A percentile compares a stretch with the other conserved stretches of the same genome.
Conservation (phyloP, 2,797 vertebrate genomes). For the Aldrovandia affinis region DNA sequence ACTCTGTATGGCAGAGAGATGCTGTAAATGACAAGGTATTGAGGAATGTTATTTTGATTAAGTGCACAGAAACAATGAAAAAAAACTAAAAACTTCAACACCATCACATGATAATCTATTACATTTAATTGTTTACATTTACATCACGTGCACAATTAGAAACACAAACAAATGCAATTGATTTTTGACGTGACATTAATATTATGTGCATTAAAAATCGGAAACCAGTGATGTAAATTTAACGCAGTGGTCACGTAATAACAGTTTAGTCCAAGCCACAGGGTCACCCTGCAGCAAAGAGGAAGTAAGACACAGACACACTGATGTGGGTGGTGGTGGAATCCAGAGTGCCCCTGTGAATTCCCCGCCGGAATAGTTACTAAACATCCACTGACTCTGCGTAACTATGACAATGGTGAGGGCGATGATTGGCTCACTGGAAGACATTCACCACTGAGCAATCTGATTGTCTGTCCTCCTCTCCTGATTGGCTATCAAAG, state of each 20-base stretch:
- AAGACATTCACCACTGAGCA: slow-evolving; percentile 3
- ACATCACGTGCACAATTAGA: slow-evolving; percentile 13
- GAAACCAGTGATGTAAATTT: neutral
- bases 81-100: neutral
- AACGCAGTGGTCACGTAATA: neutral
- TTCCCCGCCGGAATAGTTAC: neutral
- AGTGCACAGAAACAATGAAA: too few species aligned
- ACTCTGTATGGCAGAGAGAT: too few species aligned
- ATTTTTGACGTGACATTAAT: slow-evolving; percentile 15
- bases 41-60: too few species aligned
- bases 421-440: neutral
- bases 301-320: neutral
- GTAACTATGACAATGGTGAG: neutral
- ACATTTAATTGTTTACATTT: slow-evolving; percentile 32
- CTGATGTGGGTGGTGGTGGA: neutral
- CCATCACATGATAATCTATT: slow-evolving; percentile 13
- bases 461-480: slow-evolving; percentile 1
- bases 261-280: slow-evolving; percentile 14
- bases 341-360: neutral
- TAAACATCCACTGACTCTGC: neutral
- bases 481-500: neutral
- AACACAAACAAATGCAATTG: slow-evolving; percentile 19
- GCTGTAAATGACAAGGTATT: too few species aligned
- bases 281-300: neutral
- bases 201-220: slow-evolving; percentile 32